A percentile compares a stretch with the other conserved stretches of the same genome.
Conservation (phyloP, 2,888 invertebrate genomes). For the Rhopalosiphum nymphaeae region DNA sequence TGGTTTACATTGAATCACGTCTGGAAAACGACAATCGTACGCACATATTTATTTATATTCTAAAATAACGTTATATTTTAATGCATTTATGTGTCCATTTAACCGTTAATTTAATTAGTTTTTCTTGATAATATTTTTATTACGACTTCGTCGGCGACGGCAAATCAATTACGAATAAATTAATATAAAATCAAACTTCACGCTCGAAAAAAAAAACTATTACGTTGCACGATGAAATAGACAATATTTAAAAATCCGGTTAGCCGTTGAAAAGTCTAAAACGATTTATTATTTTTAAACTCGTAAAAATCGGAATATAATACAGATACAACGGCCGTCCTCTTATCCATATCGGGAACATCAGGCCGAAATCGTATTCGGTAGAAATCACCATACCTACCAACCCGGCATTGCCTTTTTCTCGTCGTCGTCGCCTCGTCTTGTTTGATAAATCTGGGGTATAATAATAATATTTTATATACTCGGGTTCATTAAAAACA, state of each 20-base stretch:
- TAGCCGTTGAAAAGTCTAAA: background rate
- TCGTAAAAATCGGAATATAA: conserved; percentile 2
- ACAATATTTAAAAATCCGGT: conserved; percentile 2
- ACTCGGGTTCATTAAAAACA: conserved; percentile 56
- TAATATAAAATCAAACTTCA: background rate
- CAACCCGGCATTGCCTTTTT: conserved; percentile 20
- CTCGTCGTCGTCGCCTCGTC: conserved; percentile 8
- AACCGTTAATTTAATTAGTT: background rate
- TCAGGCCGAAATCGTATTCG: conserved; percentile 3
- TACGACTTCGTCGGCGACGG: background rate
- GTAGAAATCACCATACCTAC: conserved; percentile 4
- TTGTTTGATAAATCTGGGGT: conserved; percentile 20
- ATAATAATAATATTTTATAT: conserved; percentile 8
- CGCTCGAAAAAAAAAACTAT: background rate
- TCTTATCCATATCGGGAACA: background rate
- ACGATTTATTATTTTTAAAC: background rate
- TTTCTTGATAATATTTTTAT: conserved; percentile 11
- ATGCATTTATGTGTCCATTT: conserved; percentile 18
- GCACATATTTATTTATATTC: background rate
- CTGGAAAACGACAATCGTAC: background rate
- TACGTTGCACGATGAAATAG: background rate
- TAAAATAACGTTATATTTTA: background rate
- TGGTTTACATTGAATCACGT: conserved; percentile 14
- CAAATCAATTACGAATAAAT: conserved; percentile 15
- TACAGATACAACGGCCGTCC: background rate